Conservation (phyloP, 2,888 invertebrate species). For the Scelioninae gen. 1 region DNA sequence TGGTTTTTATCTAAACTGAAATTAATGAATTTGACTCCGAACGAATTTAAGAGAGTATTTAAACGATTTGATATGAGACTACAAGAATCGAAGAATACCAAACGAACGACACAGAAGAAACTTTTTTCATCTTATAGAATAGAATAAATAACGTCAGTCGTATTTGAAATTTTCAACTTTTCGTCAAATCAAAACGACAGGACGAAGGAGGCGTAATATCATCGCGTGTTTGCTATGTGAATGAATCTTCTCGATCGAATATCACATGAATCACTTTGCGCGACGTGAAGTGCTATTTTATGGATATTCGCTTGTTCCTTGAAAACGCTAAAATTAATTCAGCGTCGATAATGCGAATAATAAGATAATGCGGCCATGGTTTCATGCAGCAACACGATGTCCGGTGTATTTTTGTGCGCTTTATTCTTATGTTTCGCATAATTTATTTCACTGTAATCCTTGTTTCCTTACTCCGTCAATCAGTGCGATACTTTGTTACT, state of each 20-base stretch:
- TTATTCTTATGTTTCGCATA: conserved; percentile 65
- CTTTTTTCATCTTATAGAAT: not conserved
- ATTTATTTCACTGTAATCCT: conserved; percentile 60
- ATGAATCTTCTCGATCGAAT: conserved; percentile 65
- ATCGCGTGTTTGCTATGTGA: conserved; percentile 69
- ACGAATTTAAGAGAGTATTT: conserved; percentile 14
- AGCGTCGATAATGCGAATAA: conserved; percentile 71
- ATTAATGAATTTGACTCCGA: conserved; percentile 47
- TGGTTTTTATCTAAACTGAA: conserved; percentile 49
- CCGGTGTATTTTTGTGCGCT: conserved; percentile 62
- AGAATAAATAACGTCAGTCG: conserved; percentile 28
- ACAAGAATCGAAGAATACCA: not conserved
- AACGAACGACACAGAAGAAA: not conserved
- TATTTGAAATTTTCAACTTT: conserved; percentile 41
- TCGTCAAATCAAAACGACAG: conserved; percentile 39
- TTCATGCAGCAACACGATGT: conserved; percentile 70
- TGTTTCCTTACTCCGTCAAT: conserved; percentile 64
- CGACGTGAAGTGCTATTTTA: conserved; percentile 71
- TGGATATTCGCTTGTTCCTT: conserved; percentile 69
- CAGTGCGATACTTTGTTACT: conserved; percentile 63
- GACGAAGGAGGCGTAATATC: conserved; percentile 29
- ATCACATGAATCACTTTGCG: conserved; percentile 73
- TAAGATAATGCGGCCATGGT: conserved; percentile 67
- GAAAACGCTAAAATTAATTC: conserved; percentile 70
- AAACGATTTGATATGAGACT: conserved; percentile 7